Evolutionary conservation across 2,113 vertebrate species (phyloP).

Genomic region (Oreotrochilus melanogaster): DNA sequence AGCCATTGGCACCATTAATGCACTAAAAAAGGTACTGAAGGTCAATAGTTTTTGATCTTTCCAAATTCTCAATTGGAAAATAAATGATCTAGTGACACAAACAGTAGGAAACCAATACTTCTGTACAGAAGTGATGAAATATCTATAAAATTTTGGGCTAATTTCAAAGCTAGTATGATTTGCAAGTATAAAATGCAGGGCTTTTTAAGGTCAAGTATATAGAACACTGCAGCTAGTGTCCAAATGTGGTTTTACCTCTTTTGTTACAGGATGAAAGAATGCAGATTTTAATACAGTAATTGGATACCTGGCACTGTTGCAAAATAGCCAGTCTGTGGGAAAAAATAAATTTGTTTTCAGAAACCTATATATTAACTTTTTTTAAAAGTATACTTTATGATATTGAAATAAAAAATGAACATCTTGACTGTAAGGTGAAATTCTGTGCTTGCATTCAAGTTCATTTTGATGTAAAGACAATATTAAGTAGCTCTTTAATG

Average conservation of each 20-base stretch:
- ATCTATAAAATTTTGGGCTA: background rate
- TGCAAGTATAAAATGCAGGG: background rate
- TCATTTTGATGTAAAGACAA: background rate
- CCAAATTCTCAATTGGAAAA: background rate
- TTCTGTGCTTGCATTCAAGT: background rate
- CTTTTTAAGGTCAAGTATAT: background rate
- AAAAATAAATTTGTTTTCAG: background rate
- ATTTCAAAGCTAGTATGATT: background rate
- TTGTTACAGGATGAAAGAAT: background rate
- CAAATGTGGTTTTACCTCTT: background rate
- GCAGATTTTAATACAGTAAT: background rate
- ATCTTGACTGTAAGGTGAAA: background rate
- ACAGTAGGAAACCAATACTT: background rate
- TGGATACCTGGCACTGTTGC: background rate
- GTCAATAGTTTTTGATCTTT: background rate
- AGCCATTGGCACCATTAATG: background rate
- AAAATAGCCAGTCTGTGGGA: background rate
- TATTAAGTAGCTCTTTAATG: background rate
- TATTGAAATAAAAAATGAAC: background rate
- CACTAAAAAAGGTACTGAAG: background rate
- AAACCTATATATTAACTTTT: background rate
- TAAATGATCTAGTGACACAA: background rate
- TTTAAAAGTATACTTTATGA: background rate
- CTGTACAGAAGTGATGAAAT: background rate
- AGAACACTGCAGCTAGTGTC: background rate